phyloP scores from a whole-genome alignment of 1,140 invertebrate genomes.

The Zaprionus kolodkinae region DNA sequence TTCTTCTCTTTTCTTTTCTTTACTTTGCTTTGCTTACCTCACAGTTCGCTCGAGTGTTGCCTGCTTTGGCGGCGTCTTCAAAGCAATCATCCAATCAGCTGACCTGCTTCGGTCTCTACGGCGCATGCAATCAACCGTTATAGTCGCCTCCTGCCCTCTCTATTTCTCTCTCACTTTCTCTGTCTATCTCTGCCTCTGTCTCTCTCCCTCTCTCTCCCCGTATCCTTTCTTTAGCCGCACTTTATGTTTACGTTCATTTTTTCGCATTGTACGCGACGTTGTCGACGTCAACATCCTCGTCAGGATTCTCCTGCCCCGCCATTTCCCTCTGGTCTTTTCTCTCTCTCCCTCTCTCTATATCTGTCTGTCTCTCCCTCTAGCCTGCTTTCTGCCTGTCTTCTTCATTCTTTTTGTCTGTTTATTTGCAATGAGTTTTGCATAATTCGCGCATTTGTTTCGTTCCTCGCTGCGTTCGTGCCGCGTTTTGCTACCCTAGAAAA shows the following conservation, averaged over 20 bases:
- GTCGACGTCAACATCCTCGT: slow-evolving; percentile 80
- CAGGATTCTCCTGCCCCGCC: slow-evolving; percentile 40
- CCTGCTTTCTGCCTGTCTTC: slow-evolving; percentile 4
- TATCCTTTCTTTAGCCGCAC: slow-evolving; percentile 51
- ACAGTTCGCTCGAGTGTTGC: slow-evolving; percentile 34
- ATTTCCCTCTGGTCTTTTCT: neutral
- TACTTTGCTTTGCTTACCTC: slow-evolving; percentile 19
- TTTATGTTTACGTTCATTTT: slow-evolving; percentile 80
- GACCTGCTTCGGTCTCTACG: slow-evolving; percentile 60
- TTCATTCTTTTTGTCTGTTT: slow-evolving; percentile 60
- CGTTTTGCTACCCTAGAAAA: slow-evolving; percentile 31
- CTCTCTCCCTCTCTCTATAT: neutral
- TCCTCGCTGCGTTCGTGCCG: slow-evolving; percentile 40
- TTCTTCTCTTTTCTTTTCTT: neutral
- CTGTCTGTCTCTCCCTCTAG: neutral
- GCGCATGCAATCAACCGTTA: slow-evolving; percentile 75
- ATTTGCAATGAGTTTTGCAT: slow-evolving; percentile 82
- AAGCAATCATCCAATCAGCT: slow-evolving; percentile 77
- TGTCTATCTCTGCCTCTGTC: neutral
- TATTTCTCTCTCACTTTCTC: neutral
- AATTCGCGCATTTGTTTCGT: slow-evolving; percentile 81
- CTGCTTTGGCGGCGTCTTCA: slow-evolving; percentile 58
- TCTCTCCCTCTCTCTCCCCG: neutral
- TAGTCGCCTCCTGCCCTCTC: slow-evolving; percentile 19
- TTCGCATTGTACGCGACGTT: slow-evolving; percentile 69